Evolutionary conservation across 2,888 invertebrate genomes (phyloP), one percentile per base, ranked within the genome.

Genomic region (Meiosimyza platycephala): DNA sequence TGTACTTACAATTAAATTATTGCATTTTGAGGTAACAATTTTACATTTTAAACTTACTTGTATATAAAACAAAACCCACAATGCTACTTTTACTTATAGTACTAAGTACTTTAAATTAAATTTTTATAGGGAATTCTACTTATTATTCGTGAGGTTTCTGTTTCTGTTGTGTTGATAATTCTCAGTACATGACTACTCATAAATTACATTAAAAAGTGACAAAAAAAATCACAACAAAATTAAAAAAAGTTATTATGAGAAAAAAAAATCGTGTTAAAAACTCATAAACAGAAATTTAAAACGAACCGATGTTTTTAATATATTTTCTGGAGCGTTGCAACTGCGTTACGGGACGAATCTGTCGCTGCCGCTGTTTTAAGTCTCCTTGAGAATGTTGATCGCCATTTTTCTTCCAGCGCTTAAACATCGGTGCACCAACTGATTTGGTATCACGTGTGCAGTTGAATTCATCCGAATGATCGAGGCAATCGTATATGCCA

Each of bases 401-500:
- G 16, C 40, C 54, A 67, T 82, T 80, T 81, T 85, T 86, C 78
- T 86, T 86, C 86, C 85, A 85, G 71, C 85, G 81, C 77, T 85
- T 86, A 51, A 59, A 70, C 3, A 48, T 28, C 28, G 51, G 33
- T 47, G 68, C 7, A 40, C 9, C 9, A 9, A 73, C 75, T 72
- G 70, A 66, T 47, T 40, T 50, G 12, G 78, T 76, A 6, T 83
- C 82, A 3, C 81, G 80, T 22, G 83, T 84, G 69, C 92, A 93
- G 79, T 89, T 88, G 16, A 87, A 85, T 81, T 93, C 93, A 78
- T 93, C 93, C 77, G 91, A 92, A 15, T 90, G 90, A 79, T 89
- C 89, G 75, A 89, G 88, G 82, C 91, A 91, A 78, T 91, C 90
- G 18, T 78, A 75, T 52, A 83, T 81, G 51, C 87, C 87, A 80